Evolutionary conservation across 30 jellyfish, hydroid and myxozoan species (phyloP), one percentile per base, ranked within the genome.

Genomic region (Aurelia aurita): DNA sequence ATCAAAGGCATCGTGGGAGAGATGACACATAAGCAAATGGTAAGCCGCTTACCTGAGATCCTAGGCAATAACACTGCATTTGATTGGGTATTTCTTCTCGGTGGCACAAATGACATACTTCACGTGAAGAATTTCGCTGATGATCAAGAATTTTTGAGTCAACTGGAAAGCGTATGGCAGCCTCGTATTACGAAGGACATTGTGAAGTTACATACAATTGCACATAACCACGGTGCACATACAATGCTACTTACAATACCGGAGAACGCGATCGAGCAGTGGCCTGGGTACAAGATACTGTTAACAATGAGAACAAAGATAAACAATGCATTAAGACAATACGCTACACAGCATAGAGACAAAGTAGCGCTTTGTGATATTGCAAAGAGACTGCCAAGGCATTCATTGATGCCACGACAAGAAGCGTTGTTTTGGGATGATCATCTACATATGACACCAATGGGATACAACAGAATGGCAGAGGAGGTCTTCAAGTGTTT

Each of bases 1-100:
- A 80, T 97, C 69, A 94, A 88, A 62, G 99, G 99, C 26, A 94
- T 94, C 55, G 99, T 94, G 20, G 99, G 99, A 10, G 99, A 94
- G 59, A 94, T 94, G 99, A 89, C 99, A 12, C 99, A 94, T 64
- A 94, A 94, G 70, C 99, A 94, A 74, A 94, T 94, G 99, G 91
- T 92, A 7, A 69, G 84, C 65, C 67, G 99, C 31, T 68, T 94
- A 67, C 99, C 99, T 12, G 82, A 82, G 84, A 92, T 88, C n/a
- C 95, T 94, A 27, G 99, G 99, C 20, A 94, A 94, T 67, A 88
- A 85, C 61, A 47, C 89, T 13, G 92, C 71, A 13, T 89, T 89
- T 61, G 99, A 94, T 68, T 94, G 99, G 99, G 95, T 94, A 10
- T 69, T 94, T 26, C 83, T 94, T 5, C 77, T 94, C 9, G 99